Base-by-base conservation (phyloP, 2,888 invertebrate genomes). In the Autographa pulchrina region DNA sequence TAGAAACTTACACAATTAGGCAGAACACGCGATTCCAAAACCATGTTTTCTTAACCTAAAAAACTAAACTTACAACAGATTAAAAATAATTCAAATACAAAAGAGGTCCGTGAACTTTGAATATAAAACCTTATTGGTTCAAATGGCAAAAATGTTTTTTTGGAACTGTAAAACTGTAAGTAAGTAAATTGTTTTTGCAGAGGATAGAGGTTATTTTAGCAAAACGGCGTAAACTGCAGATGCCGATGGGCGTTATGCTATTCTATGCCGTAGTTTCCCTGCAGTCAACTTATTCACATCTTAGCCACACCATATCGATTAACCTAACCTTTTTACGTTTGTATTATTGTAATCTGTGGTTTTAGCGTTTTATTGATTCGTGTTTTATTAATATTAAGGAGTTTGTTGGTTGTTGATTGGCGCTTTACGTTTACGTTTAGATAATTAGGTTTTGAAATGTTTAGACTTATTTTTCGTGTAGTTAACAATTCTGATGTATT, bases 231-330 rank as follows among this genome's bases (percentile, higher is more conserved):
- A 74, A 90, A 92, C 92, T 93, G 94, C 94, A 93, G 94, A 93
- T 90, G 90, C 88, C 86, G 91, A 92, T 91, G 92, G 92, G 92
- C 92, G 92, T 92, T 92, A 92, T 91, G 92, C 91, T 92, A 88
- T 87, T 88, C 90, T 90, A 93, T 94, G 94, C 92, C 93, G 94
- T 94, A 94, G 92, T 94, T 90, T 90, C 88, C 89, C 94, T 94
- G 95, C 95, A 95, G 93, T 93, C 91, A 88, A 91, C 91, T 91
- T 84, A 85, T 85, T 85, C 90, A 92, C 91, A 92, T 92, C 93
- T 93, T 92, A 88, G 86, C 89, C 89, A 88, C 91, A 91, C 92
- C 91, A 93, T 94, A 95, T 95, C 92, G 94, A 95, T 94, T 92
- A 89, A 88, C 89, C 48, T 85, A 87, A 85, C 85, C 86, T 85